Percentiles rank a stretch among this genome's conserved stretches.
Evolutionary conservation across 2,113 vertebrate genomes (phyloP).

Genomic region (Halcyon malimbica): DNA sequence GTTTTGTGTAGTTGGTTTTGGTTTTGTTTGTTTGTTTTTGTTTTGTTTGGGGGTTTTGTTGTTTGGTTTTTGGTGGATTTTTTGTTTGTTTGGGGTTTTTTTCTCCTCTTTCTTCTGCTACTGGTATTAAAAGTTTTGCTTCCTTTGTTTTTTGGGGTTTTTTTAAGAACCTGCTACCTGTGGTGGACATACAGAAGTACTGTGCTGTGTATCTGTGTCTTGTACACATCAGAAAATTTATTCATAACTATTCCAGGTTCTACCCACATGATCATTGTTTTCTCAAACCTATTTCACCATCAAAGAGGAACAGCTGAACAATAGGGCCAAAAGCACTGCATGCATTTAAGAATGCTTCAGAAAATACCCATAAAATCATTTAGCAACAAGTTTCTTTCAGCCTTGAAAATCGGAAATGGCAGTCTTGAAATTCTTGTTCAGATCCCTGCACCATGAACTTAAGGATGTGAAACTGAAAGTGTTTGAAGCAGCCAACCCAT

Average conservation of each 20-base stretch:
- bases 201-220: background rate
- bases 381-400: background rate
- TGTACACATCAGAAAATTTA: background rate
- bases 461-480: background rate
- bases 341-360: background rate
- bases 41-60: too few species aligned
- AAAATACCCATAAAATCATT: background rate
- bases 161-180: background rate
- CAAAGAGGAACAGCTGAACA: background rate
- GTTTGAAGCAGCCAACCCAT: background rate
- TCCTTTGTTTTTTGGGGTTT: background rate
- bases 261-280: background rate
- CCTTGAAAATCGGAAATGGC: background rate
- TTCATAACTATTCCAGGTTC: background rate
- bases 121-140: background rate
- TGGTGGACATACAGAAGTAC: background rate
- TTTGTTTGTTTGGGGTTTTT: too few species aligned
- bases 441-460: background rate
- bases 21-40: too few species aligned
- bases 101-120: background rate
- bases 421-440: background rate
- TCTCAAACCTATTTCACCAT: background rate
- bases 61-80: too few species aligned
- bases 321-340: background rate
- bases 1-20: too few species aligned